These are phyloP conservation scores for Eremophila alpestris DNA, from an alignment of 2,797 vertebrate species.

Conservation along the genomic window DNA sequence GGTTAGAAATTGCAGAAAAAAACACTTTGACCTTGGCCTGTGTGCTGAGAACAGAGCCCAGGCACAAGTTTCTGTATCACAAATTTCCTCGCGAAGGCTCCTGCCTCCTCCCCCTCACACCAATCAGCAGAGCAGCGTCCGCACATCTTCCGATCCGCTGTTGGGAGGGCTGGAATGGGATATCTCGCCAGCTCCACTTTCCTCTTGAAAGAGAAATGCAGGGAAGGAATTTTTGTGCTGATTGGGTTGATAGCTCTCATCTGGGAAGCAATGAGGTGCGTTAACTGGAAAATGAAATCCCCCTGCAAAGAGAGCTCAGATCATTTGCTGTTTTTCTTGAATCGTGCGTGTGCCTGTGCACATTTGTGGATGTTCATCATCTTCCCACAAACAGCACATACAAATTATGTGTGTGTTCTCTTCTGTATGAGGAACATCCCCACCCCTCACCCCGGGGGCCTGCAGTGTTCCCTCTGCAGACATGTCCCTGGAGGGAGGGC, in stretches of 20 bases:
- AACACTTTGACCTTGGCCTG: constrained; percentile 57
- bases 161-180: background rate
- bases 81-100: constrained; percentile 16
- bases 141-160: background rate
- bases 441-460: accelerated
- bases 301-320: background rate
- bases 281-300: background rate
- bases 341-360: accelerated
- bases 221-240: background rate
- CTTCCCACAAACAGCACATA: accelerated
- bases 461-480: background rate
- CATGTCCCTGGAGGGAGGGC: background rate
- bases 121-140: background rate
- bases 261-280: background rate
- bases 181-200: background rate
- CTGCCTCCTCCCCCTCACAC: background rate
- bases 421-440: background rate
- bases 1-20: constrained; percentile 39
- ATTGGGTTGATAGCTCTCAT: constrained; percentile 12
- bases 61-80: constrained; percentile 30
- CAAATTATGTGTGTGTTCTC: background rate
- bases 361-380: background rate
- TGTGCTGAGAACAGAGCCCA: constrained; percentile 28
- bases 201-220: background rate
- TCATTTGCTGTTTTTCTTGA: background rate